Evolutionary conservation across 2,888 invertebrate species (phyloP), one percentile per base, ranked within the genome.

Genomic region (Gymnocheta viridis): DNA sequence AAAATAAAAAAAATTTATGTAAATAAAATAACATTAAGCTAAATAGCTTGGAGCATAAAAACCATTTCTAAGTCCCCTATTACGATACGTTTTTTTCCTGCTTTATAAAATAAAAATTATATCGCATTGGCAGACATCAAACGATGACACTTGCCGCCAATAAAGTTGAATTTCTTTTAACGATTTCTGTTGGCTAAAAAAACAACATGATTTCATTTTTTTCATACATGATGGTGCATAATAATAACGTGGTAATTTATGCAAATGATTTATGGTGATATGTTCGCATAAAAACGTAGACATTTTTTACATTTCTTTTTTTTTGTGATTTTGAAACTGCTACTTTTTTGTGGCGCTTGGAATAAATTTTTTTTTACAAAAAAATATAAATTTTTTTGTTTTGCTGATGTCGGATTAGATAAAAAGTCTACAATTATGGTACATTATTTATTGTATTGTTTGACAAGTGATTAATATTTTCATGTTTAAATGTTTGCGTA

Each of bases 191-290:
- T 38, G 10, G 10, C 38, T 9, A 27, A 35, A 51, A 67, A 22
- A 35, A 47, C 17, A 69, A 38, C 4, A 22, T 67, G n/a, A 49
- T 49, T 60, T 60, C 29, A 60, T 19, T 73, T 62, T 69, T 70
- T 67, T 41, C 38, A 29, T n/a, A 44, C 27, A 51, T 41, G 38
- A 51, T 41, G 41, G 32, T 51, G 41, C 54, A 17, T 72, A 38
- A 67, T 67, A 72, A 79, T 54, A 79, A 80, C 60, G 70, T 70
- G 82, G 79, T 74, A 74, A 72, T 83, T 83, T 80, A 83, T 70
- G 41, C 66, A 80, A 83, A 80, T 83, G 83, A 80, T 76, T 83
- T 72, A 76, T 76, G 51, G 41, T 35, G 58, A 66, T 58, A 72
- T 7, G 51, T 38, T 54, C 24, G 27, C 51, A 35, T 38, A 67